Evolutionary conservation across 2,113 vertebrate species (phyloP).

Genomic region (Oncorhynchus nerka): DNA sequence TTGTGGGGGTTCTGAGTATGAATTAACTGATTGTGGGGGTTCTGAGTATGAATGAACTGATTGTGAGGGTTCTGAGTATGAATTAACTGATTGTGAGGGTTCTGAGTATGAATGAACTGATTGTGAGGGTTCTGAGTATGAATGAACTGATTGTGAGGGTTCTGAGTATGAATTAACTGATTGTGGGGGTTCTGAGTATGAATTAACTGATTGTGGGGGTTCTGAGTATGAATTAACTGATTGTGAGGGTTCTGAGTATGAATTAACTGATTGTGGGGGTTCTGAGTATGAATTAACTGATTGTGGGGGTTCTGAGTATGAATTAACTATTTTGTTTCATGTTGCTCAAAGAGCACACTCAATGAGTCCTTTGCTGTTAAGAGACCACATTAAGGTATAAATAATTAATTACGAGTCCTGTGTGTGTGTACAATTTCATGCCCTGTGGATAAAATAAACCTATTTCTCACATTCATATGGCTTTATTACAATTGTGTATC

Average conservation of each 20-base stretch:
- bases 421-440: slow-evolving; percentile 5
- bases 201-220: slow-evolving; percentile 46
- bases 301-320: slow-evolving; percentile 35
- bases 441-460: background rate
- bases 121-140: slow-evolving; percentile 35
- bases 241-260: slow-evolving; percentile 35
- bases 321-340: slow-evolving; percentile 64
- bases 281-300: slow-evolving; percentile 35
- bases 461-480: background rate
- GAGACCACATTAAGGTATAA: slow-evolving; percentile 58
- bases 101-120: slow-evolving; percentile 45
- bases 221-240: slow-evolving; percentile 45
- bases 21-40: slow-evolving; percentile 46
- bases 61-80: slow-evolving; percentile 35
- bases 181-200: slow-evolving; percentile 35
- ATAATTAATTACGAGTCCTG: slow-evolving; percentile 35
- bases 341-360: slow-evolving; percentile 56
- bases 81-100: slow-evolving; percentile 46
- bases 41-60: slow-evolving; percentile 45
- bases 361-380: slow-evolving; percentile 54
- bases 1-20: slow-evolving; percentile 35
- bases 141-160: slow-evolving; percentile 46
- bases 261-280: slow-evolving; percentile 46
- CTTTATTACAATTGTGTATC: background rate
- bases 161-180: slow-evolving; percentile 45